These are phyloP conservation scores for Aphelenchoides fujianensis DNA, from an alignment of 1,140 invertebrate species.

Conservation along the genomic window DNA sequence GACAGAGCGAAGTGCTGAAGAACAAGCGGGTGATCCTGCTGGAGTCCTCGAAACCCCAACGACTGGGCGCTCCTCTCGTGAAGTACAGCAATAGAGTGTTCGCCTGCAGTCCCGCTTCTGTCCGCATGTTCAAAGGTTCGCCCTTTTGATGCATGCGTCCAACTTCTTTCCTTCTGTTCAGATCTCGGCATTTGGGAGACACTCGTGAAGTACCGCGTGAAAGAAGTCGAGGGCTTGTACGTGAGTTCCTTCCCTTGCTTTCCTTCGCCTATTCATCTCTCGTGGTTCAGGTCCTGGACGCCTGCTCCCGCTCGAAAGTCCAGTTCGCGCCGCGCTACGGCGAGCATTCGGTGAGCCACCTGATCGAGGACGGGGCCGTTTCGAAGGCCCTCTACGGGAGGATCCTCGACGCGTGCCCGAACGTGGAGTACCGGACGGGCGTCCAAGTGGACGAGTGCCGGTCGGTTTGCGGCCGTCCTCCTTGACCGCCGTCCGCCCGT, in stretches of 20 bases:
- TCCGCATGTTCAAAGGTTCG: constrained; percentile 44
- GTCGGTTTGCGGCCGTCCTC: constrained; percentile 34
- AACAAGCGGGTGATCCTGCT: constrained; percentile 40
- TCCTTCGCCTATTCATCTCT: constrained; percentile 5
- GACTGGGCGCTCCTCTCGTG: neutral
- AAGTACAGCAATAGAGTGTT: constrained; percentile 48
- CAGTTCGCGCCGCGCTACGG: constrained; percentile 32
- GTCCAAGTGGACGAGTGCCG: constrained; percentile 37
- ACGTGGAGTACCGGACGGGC: constrained; percentile 37
- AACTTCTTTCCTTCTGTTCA: too few relatives aligned
- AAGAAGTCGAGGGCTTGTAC: constrained; percentile 40
- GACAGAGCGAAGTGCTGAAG: constrained; percentile 20
- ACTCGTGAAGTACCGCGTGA: constrained; percentile 35
- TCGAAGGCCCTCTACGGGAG: constrained; percentile 34
- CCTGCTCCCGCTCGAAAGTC: constrained; percentile 44
- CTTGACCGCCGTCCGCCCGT: neutral
- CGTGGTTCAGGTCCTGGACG: constrained; percentile 31
- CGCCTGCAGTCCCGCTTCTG: constrained; percentile 42
- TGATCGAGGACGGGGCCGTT: constrained; percentile 46
- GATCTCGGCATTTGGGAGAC: constrained; percentile 43
- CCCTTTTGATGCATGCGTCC: neutral
- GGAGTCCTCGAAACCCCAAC: constrained; percentile 29
- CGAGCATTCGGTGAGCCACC: constrained; percentile 32
- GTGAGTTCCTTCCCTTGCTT: constrained; percentile 17
- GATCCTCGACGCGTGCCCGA: constrained; percentile 30